phyloP scores from a whole-genome alignment of 2,113 vertebrate genomes.

The Mormoops blainvillei region DNA sequence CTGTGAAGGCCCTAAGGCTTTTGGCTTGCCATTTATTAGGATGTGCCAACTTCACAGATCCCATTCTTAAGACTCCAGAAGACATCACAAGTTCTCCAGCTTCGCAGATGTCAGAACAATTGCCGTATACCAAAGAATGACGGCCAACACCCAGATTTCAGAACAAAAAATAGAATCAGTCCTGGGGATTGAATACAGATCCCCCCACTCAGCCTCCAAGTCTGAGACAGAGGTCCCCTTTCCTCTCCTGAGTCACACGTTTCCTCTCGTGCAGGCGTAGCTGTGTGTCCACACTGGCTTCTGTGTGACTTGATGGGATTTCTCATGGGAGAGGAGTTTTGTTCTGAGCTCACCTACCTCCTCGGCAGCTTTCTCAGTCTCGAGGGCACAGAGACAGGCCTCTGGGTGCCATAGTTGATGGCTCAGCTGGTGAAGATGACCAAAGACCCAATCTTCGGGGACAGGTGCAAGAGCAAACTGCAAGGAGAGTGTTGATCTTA shows the following conservation, averaged over 20 bases:
- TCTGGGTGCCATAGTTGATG: constrained; percentile 20
- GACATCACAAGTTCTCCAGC: not conserved
- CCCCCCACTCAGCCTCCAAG: not conserved
- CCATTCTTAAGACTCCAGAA: not conserved
- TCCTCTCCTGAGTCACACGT: not conserved
- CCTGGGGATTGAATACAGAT: not conserved
- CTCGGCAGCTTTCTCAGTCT: constrained; percentile 1
- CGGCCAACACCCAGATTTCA: not conserved
- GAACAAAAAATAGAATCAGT: not conserved
- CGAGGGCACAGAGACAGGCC: accelerated
- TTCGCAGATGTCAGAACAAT: constrained; percentile 20
- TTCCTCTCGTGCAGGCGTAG: not conserved
- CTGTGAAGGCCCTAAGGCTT: not conserved
- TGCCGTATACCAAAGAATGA: not conserved
- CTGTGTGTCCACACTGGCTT: not conserved
- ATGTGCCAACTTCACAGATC: not conserved
- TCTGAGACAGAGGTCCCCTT: not conserved
- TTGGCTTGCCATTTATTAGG: not conserved
- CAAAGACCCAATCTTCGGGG: not conserved
- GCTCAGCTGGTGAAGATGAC: constrained; percentile 65
- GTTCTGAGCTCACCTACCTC: not conserved
- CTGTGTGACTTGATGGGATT: not conserved
- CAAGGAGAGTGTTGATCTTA: constrained; percentile 51
- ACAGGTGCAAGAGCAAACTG: constrained; percentile 63
- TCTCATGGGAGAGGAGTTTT: not conserved